Evolutionary conservation across 2,888 invertebrate genomes (phyloP).

Genomic region (Drosophila antonietae): DNA sequence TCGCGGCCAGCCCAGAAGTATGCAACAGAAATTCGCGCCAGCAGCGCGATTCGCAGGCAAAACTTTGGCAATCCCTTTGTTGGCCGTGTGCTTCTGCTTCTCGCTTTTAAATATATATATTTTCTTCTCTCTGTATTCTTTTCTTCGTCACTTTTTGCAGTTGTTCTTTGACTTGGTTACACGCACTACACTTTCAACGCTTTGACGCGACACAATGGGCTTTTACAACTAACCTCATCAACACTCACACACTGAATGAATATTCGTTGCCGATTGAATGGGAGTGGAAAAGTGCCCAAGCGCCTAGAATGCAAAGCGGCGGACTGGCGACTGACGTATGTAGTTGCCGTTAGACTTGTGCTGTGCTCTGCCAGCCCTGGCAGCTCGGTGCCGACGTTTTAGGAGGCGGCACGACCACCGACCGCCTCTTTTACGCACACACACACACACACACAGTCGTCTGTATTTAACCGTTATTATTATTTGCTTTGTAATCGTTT

Average conservation of each 20-base stretch:
- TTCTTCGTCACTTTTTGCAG: conserved; percentile 3
- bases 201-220: conserved; percentile 41
- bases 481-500: conserved; percentile 56
- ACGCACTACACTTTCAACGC: conserved; percentile 46
- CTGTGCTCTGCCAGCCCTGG: conserved; percentile 53
- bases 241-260: conserved; percentile 77
- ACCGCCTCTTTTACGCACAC: conserved; percentile 13
- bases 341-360: conserved; percentile 12
- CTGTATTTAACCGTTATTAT: conserved; percentile 52
- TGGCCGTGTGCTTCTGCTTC: not conserved
- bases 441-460: conserved; percentile 12
- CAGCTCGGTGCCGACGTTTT: conserved; percentile 30
- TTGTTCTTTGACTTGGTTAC: conserved; percentile 16
- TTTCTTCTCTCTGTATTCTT: not conserved
- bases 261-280: conserved; percentile 66
- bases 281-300: conserved; percentile 35
- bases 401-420: conserved; percentile 26
- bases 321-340: conserved; percentile 25
- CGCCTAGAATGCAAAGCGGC: conserved; percentile 46
- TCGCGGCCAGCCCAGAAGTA: conserved; percentile 60
- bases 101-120: not conserved
- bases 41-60: conserved; percentile 17
- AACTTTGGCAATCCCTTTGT: conserved; percentile 13
- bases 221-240: conserved; percentile 73
- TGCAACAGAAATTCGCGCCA: conserved; percentile 54